Evolutionary conservation across 1,140 invertebrate genomes (phyloP).

Genomic region (Triops cancriformis): DNA sequence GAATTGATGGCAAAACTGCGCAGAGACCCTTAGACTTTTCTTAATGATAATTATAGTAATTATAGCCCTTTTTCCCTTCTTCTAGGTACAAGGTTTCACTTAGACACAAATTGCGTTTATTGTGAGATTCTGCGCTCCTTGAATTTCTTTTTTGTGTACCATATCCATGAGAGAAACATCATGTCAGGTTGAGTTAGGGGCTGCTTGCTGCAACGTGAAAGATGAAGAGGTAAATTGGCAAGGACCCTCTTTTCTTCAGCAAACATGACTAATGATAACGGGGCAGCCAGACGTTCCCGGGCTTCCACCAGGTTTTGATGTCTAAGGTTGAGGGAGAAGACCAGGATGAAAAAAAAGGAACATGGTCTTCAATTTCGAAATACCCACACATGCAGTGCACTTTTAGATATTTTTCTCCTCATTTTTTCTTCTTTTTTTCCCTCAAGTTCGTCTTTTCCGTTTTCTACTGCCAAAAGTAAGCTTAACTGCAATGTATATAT

Average conservation of each 20-base stretch:
- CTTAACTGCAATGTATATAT: too few species aligned
- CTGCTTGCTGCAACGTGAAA: neutral
- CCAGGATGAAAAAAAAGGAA: neutral
- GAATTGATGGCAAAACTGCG: too few species aligned
- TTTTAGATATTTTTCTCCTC: neutral
- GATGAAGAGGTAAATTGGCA: constrained; percentile 13
- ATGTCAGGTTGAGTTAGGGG: constrained; percentile 5
- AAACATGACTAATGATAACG: constrained; percentile 5
- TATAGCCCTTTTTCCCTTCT: too few species aligned
- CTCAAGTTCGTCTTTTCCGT: too few species aligned
- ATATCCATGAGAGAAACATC: constrained; percentile 1
- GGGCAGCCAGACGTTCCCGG: neutral
- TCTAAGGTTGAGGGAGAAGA: neutral
- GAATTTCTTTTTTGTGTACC: too few species aligned
- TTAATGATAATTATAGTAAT: too few species aligned
- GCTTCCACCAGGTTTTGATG: neutral
- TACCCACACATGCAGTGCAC: neutral
- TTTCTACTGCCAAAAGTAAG: too few species aligned
- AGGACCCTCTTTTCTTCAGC: constrained; percentile 12
- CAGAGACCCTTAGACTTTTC: too few species aligned
- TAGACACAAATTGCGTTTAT: too few species aligned
- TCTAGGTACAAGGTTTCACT: too few species aligned
- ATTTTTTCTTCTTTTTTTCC: neutral
- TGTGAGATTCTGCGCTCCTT: too few species aligned
- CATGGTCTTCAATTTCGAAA: neutral